These are phyloP conservation scores for Megaustenia siamemsis DNA, from an alignment of 2,888 invertebrate genomes.

Conservation along the genomic window DNA sequence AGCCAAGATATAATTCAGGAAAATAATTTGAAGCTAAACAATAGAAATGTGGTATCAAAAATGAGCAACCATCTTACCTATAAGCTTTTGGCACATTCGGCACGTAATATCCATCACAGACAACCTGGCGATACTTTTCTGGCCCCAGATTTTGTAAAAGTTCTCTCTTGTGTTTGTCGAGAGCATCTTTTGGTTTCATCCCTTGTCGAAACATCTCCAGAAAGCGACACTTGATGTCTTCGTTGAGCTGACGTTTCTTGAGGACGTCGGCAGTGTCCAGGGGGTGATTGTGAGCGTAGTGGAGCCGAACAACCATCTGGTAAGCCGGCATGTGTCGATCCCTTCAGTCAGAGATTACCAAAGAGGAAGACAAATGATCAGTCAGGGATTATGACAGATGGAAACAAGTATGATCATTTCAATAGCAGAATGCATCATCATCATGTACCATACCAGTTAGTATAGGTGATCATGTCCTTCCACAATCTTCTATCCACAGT, in stretches of 20 bases:
- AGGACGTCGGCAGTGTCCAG: constrained; percentile 41
- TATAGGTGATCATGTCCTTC: too few relatives aligned
- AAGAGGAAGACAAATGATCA: too few relatives aligned
- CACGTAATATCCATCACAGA: constrained; percentile 47
- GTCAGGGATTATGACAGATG: too few relatives aligned
- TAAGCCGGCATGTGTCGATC: constrained; percentile 47
- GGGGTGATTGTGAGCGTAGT: constrained; percentile 44
- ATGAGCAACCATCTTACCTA: constrained; percentile 42
- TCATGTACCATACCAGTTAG: too few relatives aligned
- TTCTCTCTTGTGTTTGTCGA: constrained; percentile 48
- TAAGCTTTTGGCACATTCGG: constrained; percentile 45
- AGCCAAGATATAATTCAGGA: too few relatives aligned
- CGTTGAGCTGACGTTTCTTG: constrained; percentile 39
- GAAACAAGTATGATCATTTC: too few relatives aligned
- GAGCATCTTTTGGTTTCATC: constrained; percentile 49
- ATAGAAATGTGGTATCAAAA: too few relatives aligned
- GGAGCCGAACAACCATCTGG: constrained; percentile 32
- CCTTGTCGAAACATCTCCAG: constrained; percentile 48
- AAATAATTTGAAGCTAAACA: too few relatives aligned
- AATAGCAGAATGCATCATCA: too few relatives aligned
- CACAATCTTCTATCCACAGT: too few relatives aligned
- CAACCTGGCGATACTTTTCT: constrained; percentile 44
- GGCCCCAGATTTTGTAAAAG: constrained; percentile 34
- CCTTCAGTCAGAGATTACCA: constrained; percentile 12
- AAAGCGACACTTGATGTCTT: constrained; percentile 42